A percentile compares a stretch with the other conserved stretches of the same genome.
Conservation (phyloP, 2,888 invertebrate species). For the Ormyrus labotus region DNA sequence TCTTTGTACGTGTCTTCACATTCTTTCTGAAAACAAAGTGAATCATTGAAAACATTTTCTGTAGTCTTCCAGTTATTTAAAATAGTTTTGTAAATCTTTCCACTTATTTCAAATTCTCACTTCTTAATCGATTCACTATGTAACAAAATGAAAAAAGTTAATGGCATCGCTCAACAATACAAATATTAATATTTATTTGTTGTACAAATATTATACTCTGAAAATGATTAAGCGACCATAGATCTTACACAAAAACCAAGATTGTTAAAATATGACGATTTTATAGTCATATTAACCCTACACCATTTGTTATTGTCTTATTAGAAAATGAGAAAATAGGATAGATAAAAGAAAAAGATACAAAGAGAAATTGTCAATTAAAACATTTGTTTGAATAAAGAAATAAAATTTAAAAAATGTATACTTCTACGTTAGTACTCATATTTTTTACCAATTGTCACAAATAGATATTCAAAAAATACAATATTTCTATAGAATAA, state of each 20-base stretch:
- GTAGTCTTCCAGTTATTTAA: constrained; percentile 39
- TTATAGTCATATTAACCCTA: constrained; percentile 54
- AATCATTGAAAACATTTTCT: constrained; percentile 68
- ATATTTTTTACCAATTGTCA: constrained; percentile 49
- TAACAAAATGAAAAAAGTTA: constrained; percentile 51
- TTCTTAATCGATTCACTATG: constrained; percentile 55
- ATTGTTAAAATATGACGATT: constrained; percentile 56
- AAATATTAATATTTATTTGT: constrained; percentile 46
- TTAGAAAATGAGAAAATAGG: constrained; percentile 54
- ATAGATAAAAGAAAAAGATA: constrained; percentile 56
- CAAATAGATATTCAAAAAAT: constrained; percentile 47
- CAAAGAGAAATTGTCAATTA: constrained; percentile 51
- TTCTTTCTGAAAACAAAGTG: constrained; percentile 85
- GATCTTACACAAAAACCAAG: constrained; percentile 58
- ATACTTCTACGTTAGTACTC: constrained; percentile 54
- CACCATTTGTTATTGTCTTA: constrained; percentile 56
- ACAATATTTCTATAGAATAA: constrained; percentile 42
- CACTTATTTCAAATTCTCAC: constrained; percentile 28
- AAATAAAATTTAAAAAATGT: constrained; percentile 54
- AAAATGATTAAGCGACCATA: constrained; percentile 57
- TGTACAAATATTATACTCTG: constrained; percentile 53
- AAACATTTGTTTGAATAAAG: constrained; percentile 53
- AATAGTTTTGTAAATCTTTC: constrained; percentile 23
- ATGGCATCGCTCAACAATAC: constrained; percentile 44
- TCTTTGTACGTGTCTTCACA: constrained; percentile 90